A percentile compares a stretch with the other conserved stretches of the same genome.
Conservation (phyloP, 2,113 vertebrate genomes). For the Heterochromis multidens region DNA sequence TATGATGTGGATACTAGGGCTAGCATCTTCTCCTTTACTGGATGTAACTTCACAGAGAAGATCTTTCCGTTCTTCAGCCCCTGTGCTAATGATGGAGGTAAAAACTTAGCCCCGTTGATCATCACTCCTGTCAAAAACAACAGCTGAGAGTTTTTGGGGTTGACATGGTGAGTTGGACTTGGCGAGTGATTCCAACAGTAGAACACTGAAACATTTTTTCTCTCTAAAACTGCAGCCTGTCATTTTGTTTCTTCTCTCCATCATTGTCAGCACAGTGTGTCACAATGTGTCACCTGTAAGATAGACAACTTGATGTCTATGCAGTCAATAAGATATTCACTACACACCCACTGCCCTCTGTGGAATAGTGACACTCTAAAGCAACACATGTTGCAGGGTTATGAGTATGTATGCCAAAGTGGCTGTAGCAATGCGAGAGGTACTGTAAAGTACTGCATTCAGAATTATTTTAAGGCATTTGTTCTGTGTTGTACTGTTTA, state of each 20-base stretch:
- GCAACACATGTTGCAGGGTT: neutral
- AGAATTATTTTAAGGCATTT: neutral
- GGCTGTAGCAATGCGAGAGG: neutral
- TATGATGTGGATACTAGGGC: constrained; percentile 34
- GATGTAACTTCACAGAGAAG: constrained; percentile 18
- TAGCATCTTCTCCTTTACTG: constrained; percentile 42
- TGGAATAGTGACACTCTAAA: neutral
- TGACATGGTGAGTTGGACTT: neutral
- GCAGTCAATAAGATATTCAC: neutral
- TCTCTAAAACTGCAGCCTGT: neutral
- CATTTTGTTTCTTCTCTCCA: neutral
- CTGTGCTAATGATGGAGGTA: neutral
- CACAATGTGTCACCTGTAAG: neutral
- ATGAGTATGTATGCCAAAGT: neutral
- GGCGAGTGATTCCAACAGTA: neutral
- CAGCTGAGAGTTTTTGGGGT: neutral
- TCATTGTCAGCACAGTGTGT: constrained; percentile 2
- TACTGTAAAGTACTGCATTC: fast-evolving
- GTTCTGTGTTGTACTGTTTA: neutral
- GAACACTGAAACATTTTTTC: neutral
- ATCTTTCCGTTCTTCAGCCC: constrained; percentile 53
- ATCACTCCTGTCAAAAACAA: constrained; percentile 21
- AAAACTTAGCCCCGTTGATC: constrained; percentile 44
- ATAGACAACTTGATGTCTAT: neutral
- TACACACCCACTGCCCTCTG: neutral